These are phyloP conservation scores for Limnephilus auricula DNA, from an alignment of 2,888 invertebrate species.

Conservation along the genomic window DNA sequence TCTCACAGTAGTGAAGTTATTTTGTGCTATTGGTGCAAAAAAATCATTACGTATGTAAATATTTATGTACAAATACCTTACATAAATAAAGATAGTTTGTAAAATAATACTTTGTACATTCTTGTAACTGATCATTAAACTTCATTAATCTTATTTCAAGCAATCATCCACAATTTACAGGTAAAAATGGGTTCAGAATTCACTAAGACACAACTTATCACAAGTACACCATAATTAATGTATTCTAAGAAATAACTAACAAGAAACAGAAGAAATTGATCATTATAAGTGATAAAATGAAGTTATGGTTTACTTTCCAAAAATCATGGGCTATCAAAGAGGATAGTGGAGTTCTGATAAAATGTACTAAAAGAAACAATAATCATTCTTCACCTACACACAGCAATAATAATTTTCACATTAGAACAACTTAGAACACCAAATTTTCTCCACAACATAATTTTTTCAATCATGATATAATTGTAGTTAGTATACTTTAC, in stretches of 20 bases:
- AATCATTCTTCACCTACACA: background rate
- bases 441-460: background rate
- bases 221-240: background rate
- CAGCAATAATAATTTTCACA: background rate
- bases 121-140: slow-evolving; percentile 14
- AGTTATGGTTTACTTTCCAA: background rate
- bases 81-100: background rate
- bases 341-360: background rate
- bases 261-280: background rate
- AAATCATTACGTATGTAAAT: slow-evolving; percentile 1
- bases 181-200: slow-evolving; percentile 45
- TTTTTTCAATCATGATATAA: background rate
- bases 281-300: background rate
- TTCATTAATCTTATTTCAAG: slow-evolving; percentile 58
- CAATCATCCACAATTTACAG: slow-evolving; percentile 53
- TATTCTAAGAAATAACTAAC: background rate
- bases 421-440: background rate
- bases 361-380: background rate
- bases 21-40: background rate
- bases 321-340: background rate
- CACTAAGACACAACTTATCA: slow-evolving; percentile 6
- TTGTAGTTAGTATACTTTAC: background rate
- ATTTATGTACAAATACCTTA: background rate
- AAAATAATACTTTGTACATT: slow-evolving; percentile 3
- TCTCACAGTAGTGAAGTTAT: background rate